Evolutionary conservation across 2,113 vertebrate species (phyloP), one percentile per base, ranked within the genome.

Genomic region (Acinonyx jubatus): DNA sequence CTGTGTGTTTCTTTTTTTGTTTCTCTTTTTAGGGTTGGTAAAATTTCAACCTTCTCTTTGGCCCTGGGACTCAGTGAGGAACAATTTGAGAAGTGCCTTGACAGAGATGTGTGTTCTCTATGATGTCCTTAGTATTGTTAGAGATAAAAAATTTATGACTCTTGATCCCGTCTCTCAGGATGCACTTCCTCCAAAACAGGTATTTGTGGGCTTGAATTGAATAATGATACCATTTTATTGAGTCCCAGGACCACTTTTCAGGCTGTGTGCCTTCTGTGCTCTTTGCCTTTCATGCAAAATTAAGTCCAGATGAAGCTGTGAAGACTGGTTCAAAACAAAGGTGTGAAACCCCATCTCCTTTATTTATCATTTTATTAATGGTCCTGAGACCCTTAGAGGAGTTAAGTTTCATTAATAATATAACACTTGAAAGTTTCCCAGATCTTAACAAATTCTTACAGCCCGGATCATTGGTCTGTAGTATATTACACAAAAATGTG

Each of bases 71-170:
- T 99, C 99, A 0, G 99, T 99, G 96, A 99, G 99, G 48, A 99
- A 99, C 98, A 99, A 99, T 96, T 96, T 99, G 92, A 99, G 99
- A 83, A 99, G 99, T 0, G 98, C 99, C 16, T 98, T 99, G 95
- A 99, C 99, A 0, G 99, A 99, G 98, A 99, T 99, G 99, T 99
- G 99, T 78, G 99, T 99, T 10, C 98, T 99, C 18, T 99, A 99
- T 2, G 99, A 99, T 3, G 99, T 99, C 9, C 99, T 99, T 38
- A 99, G 99, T 15, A 99, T 99, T 48, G 99, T 99, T 69, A 99
- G 99, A 95, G 99, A 99, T 97, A 99, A 99, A 97, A 99, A 99
- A 69, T 99, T 99, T 98, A 99, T 99, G 99, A 99, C 99, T 15
- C 98, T 99, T 12, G 99, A 99, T 96, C 99, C 99, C 0, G 99